A percentile compares a stretch with the other conserved stretches of the same genome.
Conservation (phyloP, 2,888 invertebrate species). For the Drosophila mettleri region DNA sequence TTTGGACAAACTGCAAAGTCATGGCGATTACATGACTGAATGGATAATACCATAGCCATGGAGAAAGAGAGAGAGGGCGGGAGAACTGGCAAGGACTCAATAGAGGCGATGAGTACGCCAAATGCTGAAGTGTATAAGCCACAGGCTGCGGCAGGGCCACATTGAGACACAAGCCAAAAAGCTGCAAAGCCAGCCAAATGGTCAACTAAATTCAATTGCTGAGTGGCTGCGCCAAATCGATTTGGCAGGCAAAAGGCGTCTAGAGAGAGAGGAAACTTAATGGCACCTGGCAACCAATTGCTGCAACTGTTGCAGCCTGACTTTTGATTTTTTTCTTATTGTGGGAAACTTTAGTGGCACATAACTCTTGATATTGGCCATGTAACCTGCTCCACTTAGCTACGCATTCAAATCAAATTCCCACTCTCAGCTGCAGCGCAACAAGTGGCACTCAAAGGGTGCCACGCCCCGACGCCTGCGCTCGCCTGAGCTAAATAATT, state of each 20-base stretch:
- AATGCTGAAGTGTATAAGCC: conserved; percentile 29
- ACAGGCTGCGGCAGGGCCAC: conserved; percentile 42
- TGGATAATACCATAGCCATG: conserved; percentile 22
- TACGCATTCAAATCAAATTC: conserved; percentile 54
- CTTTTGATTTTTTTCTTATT: not conserved
- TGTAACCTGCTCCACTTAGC: conserved; percentile 50
- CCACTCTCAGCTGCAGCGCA: conserved; percentile 50
- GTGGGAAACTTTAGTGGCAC: conserved; percentile 35
- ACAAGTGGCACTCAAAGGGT: conserved; percentile 59
- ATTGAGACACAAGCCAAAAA: conserved; percentile 26
- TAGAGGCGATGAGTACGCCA: conserved; percentile 47
- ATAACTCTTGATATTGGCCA: conserved; percentile 51
- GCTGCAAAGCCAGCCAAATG: conserved; percentile 35
- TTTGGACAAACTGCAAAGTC: conserved; percentile 50
- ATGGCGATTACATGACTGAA: conserved; percentile 55
- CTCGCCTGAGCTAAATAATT: conserved; percentile 37
- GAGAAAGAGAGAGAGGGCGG: not conserved
- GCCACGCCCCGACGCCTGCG: conserved; percentile 16
- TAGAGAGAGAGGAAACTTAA: not conserved
- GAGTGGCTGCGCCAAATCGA: conserved; percentile 29
- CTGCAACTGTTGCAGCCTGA: conserved; percentile 15
- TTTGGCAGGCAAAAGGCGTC: conserved; percentile 38
- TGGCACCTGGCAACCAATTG: conserved; percentile 13
- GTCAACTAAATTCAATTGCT: conserved; percentile 46
- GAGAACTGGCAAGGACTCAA: conserved; percentile 28